These are phyloP conservation scores for Eupithecia vulgata DNA, from an alignment of 2,888 invertebrate species.

Conservation along the genomic window DNA sequence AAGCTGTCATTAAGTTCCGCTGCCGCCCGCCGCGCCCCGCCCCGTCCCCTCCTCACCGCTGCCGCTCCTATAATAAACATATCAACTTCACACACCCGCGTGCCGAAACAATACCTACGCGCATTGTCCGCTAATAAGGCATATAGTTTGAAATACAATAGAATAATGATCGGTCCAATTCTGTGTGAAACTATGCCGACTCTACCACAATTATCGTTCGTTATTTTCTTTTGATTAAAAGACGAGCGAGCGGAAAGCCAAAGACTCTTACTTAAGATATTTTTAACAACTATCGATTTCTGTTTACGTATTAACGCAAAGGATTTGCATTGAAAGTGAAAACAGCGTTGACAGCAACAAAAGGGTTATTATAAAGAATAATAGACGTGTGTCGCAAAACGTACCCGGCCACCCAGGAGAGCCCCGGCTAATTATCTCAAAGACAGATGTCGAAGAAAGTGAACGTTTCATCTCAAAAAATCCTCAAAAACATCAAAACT, in stretches of 20 bases:
- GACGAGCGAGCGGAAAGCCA: slow-evolving; percentile 17
- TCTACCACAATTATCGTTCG: slow-evolving; percentile 10
- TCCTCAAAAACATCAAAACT: slow-evolving; percentile 76
- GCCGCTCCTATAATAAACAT: slow-evolving; percentile 60
- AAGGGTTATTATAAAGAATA: slow-evolving; percentile 68
- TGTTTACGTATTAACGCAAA: slow-evolving; percentile 68
- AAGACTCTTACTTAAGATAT: slow-evolving; percentile 32
- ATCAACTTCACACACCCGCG: slow-evolving; percentile 59
- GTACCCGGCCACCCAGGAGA: slow-evolving; percentile 69
- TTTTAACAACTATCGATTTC: slow-evolving; percentile 65
- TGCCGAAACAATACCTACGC: slow-evolving; percentile 63
- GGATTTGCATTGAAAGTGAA: slow-evolving; percentile 78
- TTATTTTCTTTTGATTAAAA: slow-evolving; percentile 26
- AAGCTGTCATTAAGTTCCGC: slow-evolving; percentile 35
- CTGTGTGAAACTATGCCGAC: slow-evolving; percentile 44
- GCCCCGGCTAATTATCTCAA: slow-evolving; percentile 66
- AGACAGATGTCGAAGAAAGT: slow-evolving; percentile 79
- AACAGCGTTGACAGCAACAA: slow-evolving; percentile 73
- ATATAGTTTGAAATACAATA: slow-evolving; percentile 53
- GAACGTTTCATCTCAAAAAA: slow-evolving; percentile 70
- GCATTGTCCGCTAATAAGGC: slow-evolving; percentile 66
- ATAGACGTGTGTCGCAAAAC: slow-evolving; percentile 59
- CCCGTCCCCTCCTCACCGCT: slow-evolving; percentile 21
- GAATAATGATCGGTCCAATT: slow-evolving; percentile 45
- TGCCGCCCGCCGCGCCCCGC: slow-evolving; percentile 16